Percentiles rank a stretch among this genome's conserved stretches.
phyloP scores from a whole-genome alignment of 2,113 vertebrate genomes.

The Aleadryas rufinucha region DNA sequence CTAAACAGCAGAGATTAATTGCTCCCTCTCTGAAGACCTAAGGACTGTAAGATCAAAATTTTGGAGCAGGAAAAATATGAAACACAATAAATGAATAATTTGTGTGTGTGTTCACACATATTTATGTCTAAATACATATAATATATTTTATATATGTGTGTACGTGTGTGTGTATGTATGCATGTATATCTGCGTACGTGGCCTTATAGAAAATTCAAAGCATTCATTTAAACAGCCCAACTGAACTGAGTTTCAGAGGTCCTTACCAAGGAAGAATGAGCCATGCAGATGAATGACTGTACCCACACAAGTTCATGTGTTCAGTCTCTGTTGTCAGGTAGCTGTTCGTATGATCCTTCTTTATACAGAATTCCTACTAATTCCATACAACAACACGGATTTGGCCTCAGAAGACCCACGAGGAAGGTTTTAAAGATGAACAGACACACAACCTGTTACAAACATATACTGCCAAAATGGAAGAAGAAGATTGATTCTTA shows the following conservation, averaged over 20 bases:
- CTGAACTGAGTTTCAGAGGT: background rate
- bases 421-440: background rate
- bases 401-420: background rate
- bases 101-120: rapidly evolving
- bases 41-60: background rate
- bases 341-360: background rate
- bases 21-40: background rate
- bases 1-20: background rate
- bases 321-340: background rate
- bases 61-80: background rate
- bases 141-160: background rate
- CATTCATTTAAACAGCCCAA: background rate
- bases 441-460: background rate
- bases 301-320: rapidly evolving
- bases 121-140: background rate
- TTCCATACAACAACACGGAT: background rate
- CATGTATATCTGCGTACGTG: rapidly evolving
- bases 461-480: background rate
- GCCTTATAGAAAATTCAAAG: background rate
- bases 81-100: background rate
- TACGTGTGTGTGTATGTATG: rapidly evolving
- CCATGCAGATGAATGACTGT: background rate
- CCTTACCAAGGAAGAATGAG: background rate
- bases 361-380: background rate
- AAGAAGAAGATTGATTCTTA: background rate